Evolutionary conservation across 2,797 vertebrate genomes (phyloP).

Genomic region (Alfaro cultratus): DNA sequence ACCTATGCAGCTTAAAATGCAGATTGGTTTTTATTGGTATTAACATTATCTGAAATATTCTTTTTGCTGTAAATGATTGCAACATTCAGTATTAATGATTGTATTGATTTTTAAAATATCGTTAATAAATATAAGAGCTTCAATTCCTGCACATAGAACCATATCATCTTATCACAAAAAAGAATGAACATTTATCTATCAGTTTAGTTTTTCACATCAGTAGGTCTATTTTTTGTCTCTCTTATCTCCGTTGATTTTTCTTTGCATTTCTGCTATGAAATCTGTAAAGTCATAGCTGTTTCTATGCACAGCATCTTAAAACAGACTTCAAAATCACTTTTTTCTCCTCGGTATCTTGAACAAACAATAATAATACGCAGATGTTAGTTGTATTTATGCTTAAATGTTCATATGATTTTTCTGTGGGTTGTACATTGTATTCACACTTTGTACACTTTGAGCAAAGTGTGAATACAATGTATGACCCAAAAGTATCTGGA

Average conservation of each 20-base stretch:
- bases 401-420: too few relatives aligned
- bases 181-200: too few relatives aligned
- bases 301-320: background rate
- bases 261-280: background rate
- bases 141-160: background rate
- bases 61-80: background rate
- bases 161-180: too few relatives aligned
- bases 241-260: background rate
- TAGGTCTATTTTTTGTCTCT: background rate
- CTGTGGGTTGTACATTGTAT: background rate
- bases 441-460: background rate
- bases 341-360: too few relatives aligned
- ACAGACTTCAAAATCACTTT: too few relatives aligned
- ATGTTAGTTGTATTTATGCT: too few relatives aligned
- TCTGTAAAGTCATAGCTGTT: background rate
- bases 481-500: background rate
- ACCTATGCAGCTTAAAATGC: too few relatives aligned
- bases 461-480: too few relatives aligned
- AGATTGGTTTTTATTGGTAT: too few relatives aligned
- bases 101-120: background rate
- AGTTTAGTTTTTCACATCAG: background rate
- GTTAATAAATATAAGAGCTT: background rate
- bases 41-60: background rate
- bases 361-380: too few relatives aligned
- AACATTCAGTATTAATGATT: background rate